A percentile compares a stretch with the other conserved stretches of the same genome.
Conservation (phyloP, 2,113 vertebrate species). For the Chroicocephalus ridibundus region DNA sequence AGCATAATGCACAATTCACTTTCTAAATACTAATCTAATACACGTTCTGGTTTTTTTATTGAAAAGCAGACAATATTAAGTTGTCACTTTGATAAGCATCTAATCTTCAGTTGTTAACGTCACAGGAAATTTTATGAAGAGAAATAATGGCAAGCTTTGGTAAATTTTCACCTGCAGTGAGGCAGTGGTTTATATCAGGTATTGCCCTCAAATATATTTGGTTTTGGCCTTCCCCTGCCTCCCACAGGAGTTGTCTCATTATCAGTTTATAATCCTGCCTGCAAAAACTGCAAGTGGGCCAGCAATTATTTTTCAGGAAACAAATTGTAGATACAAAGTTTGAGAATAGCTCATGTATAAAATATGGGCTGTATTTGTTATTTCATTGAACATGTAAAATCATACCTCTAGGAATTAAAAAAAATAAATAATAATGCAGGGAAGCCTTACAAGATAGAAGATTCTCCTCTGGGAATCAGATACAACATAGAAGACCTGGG, state of each 20-base stretch:
- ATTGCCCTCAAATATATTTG: neutral
- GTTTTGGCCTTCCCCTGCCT: neutral
- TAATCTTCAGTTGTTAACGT: neutral
- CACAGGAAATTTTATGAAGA: neutral
- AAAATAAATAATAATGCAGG: neutral
- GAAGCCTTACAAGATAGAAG: neutral
- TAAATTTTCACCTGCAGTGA: neutral
- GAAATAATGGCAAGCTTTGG: neutral
- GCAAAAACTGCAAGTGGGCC: neutral
- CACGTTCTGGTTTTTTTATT: neutral
- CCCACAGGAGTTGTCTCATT: neutral
- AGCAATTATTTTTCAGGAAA: neutral
- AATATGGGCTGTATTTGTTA: neutral
- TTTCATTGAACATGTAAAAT: neutral
- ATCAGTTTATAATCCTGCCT: neutral
- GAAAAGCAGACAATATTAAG: neutral
- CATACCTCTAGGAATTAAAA: neutral
- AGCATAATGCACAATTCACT: neutral
- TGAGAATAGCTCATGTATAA: neutral
- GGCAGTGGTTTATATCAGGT: neutral
- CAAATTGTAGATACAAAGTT: neutral
- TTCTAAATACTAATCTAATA: neutral
- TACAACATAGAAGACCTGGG: neutral
- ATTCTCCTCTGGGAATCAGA: neutral
- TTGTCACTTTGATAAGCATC: neutral